Conservation (phyloP, 2,797 vertebrate species). For the Tragelaphus oryx region DNA sequence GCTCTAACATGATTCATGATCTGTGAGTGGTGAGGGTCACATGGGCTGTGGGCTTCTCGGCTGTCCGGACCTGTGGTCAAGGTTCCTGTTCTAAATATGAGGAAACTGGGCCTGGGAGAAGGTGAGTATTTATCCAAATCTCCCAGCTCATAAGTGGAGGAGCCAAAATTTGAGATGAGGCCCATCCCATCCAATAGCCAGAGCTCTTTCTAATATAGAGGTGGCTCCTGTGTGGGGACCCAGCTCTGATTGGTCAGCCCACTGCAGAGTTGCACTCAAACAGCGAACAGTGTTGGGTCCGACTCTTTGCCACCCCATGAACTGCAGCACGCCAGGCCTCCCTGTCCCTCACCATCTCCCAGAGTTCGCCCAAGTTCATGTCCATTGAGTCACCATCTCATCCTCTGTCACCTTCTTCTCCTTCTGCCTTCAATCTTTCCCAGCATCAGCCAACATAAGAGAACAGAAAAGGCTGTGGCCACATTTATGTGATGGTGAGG, state of each 20-base stretch:
- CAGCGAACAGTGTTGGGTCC: not conserved
- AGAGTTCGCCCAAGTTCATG: no score
- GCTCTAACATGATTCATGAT: not conserved
- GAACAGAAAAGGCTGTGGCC: not conserved
- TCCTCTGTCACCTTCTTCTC: not conserved
- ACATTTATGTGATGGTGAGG: not conserved
- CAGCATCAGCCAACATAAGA: not conserved
- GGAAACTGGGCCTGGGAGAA: not conserved
- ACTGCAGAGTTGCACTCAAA: not conserved
- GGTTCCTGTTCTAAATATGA: not conserved
- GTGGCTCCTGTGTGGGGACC: not conserved
- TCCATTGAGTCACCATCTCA: no score
- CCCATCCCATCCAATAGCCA: not conserved
- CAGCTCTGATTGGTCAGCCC: not conserved
- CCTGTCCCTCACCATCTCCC: no score
- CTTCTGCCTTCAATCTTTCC: not conserved
- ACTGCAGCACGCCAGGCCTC: no score
- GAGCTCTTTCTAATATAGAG: not conserved
- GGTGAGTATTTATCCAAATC: not conserved
- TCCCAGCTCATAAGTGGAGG: not conserved
- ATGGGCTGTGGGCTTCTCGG: no score
- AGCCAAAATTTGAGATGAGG: not conserved
- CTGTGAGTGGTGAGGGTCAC: not conserved
- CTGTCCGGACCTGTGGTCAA: accelerated
- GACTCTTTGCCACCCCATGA: no score